Conservation (phyloP, 1,140 invertebrate genomes). For the Drosophila chauvacae region DNA sequence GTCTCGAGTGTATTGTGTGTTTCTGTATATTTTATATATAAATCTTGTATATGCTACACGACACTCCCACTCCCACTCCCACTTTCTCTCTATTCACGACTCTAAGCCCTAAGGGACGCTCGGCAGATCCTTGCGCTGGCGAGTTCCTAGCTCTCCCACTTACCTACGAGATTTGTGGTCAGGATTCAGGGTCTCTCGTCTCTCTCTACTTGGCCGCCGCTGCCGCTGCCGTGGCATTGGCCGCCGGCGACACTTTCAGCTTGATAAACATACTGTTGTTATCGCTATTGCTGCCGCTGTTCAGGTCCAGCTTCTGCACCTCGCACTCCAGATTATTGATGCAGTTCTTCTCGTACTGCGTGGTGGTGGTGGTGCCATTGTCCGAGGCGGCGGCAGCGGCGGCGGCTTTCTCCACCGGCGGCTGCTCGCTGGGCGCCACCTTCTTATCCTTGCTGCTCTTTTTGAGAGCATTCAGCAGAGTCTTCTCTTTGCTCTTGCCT, state of each 20-base stretch:
- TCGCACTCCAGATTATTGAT: constrained; percentile 80
- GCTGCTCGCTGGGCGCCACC: constrained; percentile 71
- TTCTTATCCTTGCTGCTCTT: constrained; percentile 83
- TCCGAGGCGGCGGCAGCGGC: constrained; percentile 25
- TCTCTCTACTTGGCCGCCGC: constrained; percentile 71
- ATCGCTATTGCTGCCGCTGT: constrained; percentile 66
- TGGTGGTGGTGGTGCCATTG: constrained; percentile 60
- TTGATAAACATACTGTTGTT: constrained; percentile 78
- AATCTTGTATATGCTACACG: constrained; percentile 75
- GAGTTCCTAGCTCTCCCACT: constrained; percentile 50
- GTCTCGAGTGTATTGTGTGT: constrained; percentile 12
- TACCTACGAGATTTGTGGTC: constrained; percentile 58
- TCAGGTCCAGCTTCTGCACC: constrained; percentile 80
- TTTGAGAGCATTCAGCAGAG: constrained; percentile 79
- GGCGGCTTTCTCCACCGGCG: constrained; percentile 37
- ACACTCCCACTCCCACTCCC: not conserved
- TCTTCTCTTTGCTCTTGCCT: constrained; percentile 80
- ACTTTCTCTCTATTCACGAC: constrained; percentile 37
- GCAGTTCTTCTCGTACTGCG: constrained; percentile 81
- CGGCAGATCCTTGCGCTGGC: constrained; percentile 15
- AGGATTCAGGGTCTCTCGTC: constrained; percentile 29
- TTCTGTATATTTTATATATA: constrained; percentile 66
- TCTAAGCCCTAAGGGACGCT: constrained; percentile 48
- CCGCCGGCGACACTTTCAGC: constrained; percentile 68
- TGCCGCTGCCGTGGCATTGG: constrained; percentile 62